Conservation (phyloP, 2,113 vertebrate species). For the Paramisgurnus dabryanus region DNA sequence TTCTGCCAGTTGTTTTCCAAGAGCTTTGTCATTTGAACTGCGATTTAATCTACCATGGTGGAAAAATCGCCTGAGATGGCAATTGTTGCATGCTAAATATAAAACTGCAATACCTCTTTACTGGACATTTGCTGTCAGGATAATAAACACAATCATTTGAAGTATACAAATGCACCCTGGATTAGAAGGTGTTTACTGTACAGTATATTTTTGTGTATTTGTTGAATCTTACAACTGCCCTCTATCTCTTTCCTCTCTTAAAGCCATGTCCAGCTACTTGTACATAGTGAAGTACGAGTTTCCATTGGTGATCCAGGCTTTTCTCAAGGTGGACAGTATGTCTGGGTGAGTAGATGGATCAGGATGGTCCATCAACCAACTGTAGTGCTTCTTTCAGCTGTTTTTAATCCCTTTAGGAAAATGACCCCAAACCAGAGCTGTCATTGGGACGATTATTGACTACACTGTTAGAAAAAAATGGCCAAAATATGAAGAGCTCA, state of each 20-base stretch:
- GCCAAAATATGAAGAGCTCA: too few species aligned
- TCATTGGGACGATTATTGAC: too few species aligned
- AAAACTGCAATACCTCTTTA: conserved; percentile 31
- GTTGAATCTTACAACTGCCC: neutral
- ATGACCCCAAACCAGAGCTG: too few species aligned
- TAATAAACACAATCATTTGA: conserved; percentile 25
- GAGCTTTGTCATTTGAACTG: neutral
- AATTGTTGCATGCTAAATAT: conserved; percentile 28
- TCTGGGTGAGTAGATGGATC: conserved; percentile 68
- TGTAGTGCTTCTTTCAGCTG: too few species aligned
- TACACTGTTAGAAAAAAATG: too few species aligned
- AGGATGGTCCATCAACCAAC: too few species aligned
- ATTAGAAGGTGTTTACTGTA: conserved; percentile 25
- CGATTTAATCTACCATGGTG: conserved; percentile 38
- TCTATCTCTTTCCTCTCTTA: conserved; percentile 41
- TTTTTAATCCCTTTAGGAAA: too few species aligned
- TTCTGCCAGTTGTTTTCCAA: neutral
- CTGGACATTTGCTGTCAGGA: conserved; percentile 40
- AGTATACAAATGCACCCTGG: conserved; percentile 9
- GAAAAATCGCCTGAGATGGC: conserved; percentile 16
- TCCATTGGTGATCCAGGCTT: conserved; percentile 88
- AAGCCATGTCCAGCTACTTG: conserved; percentile 97
- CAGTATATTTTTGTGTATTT: neutral
- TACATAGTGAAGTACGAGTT: conserved; percentile 97
- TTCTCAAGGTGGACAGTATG: conserved; percentile 70